Evolutionary conservation across 2,113 vertebrate genomes (phyloP).

Genomic region (Phaethornis superciliosus): DNA sequence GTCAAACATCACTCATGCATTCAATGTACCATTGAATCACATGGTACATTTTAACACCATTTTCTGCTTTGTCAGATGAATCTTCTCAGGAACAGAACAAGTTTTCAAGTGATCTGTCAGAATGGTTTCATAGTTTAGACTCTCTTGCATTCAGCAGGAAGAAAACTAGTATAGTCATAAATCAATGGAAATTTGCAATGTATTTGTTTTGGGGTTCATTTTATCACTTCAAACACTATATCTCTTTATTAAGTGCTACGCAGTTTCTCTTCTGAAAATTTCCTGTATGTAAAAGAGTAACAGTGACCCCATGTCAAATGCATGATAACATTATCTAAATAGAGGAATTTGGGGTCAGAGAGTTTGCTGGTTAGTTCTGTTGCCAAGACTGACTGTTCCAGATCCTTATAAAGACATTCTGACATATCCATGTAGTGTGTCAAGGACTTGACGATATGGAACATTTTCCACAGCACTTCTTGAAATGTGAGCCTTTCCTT

Average conservation of each 20-base stretch:
- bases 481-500: background rate
- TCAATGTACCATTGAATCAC: background rate
- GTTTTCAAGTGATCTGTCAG: background rate
- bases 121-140: background rate
- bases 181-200: background rate
- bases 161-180: background rate
- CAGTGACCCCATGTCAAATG: background rate
- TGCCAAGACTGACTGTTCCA: slow-evolving; percentile 40
- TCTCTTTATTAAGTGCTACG: background rate
- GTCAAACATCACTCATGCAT: background rate
- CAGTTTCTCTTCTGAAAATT: background rate
- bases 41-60: background rate
- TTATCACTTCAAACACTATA: background rate
- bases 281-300: background rate
- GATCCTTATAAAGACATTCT: slow-evolving; percentile 55
- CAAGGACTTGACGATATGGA: slow-evolving; percentile 21
- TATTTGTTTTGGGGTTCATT: background rate
- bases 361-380: slow-evolving; percentile 25
- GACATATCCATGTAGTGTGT: slow-evolving; percentile 9
- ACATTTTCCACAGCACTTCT: slow-evolving; percentile 8
- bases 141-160: background rate
- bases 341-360: slow-evolving; percentile 46
- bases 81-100: background rate
- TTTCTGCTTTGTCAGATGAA: background rate
- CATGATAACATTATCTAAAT: slow-evolving; percentile 38